Base-by-base conservation (phyloP, 2,113 vertebrate species). In the Heteronetta atricapilla region DNA sequence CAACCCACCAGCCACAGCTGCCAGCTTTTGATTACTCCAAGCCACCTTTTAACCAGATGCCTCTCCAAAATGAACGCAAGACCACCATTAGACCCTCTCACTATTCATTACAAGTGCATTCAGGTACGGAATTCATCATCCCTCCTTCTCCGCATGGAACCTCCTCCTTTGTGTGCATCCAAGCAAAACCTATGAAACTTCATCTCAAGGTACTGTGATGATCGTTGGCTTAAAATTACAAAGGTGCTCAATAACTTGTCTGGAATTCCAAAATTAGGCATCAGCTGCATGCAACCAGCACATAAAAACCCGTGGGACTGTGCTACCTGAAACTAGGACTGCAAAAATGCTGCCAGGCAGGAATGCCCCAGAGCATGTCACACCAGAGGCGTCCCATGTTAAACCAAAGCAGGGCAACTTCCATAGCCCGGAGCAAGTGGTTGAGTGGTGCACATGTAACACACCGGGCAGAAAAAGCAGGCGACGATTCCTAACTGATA, bases 11-110 rank as follows among this genome's bases (percentile, higher is more conserved):
- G 11, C 44, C 7, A 28, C 28, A 72, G 34, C 31, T 60, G 40
- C 33, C 55, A 22, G 48, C 33, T 14, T 10, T 36, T 67, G 14
- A 22, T 33, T 55, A 60, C 10, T 3, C 12, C 18, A 73, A 91
- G 28, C 29, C 6, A 33, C 5, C 28, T 6, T 21, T 3, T 46
- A 26, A 64, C 28, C 17, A 11, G 63, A 8, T 0, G 0, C 3
- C 52, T 52, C 81, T 29, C 29, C 50, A 50, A 21, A 9, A 67
- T n/a, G 26, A 33, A 34, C 2, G 11, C 34, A 34, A 89, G 50
- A 50, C 22, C 22, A 12, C 23, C 22, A 50, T 50, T 13, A 25
- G 23, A 50, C 11, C 12, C 23, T 50, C 50, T 50, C 50, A 31
- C 55, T 58, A 33, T 8, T 58, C 55, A 10, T 56, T 56, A 56